These are phyloP conservation scores for Anticlea derivata DNA, from an alignment of 2,888 invertebrate genomes.

Conservation along the genomic window DNA sequence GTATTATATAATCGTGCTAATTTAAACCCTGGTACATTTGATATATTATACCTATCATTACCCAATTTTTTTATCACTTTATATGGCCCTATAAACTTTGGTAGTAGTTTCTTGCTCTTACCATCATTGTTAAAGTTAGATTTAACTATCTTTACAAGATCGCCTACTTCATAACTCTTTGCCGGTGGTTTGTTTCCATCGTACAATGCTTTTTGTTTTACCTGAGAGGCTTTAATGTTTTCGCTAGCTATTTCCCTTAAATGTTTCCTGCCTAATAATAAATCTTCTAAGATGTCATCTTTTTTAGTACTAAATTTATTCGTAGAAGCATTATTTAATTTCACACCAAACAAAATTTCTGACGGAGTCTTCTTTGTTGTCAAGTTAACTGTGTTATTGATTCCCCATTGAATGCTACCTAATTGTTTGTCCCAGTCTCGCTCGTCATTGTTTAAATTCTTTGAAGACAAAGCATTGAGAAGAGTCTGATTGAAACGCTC, in stretches of 20 bases:
- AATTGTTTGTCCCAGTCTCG: slow-evolving; percentile 4
- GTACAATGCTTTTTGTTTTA: not conserved
- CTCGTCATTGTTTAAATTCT: not conserved
- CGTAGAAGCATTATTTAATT: not conserved
- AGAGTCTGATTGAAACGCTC: slow-evolving; percentile 12
- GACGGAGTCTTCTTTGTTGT: not conserved
- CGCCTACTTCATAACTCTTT: not conserved
- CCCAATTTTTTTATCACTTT: not conserved
- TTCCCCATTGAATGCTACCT: slow-evolving; percentile 17
- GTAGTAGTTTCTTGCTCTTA: not conserved
- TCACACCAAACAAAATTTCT: not conserved
- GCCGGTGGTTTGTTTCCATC: not conserved
- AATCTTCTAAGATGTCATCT: not conserved
- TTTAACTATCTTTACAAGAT: not conserved
- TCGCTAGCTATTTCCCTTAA: not conserved
- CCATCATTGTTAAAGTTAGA: not conserved
- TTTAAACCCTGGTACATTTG: slow-evolving; percentile 1
- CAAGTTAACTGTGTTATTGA: slow-evolving; percentile 4
- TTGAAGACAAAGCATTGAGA: not conserved
- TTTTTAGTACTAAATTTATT: not conserved
- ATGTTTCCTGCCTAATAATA: not conserved
- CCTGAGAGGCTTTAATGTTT: not conserved
- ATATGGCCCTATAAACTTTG: slow-evolving; percentile 2
- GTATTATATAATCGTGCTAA: not conserved
- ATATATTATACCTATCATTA: slow-evolving; percentile 1